These are phyloP conservation scores for Muscina levida DNA, from an alignment of 2,888 invertebrate genomes.

Conservation along the genomic window DNA sequence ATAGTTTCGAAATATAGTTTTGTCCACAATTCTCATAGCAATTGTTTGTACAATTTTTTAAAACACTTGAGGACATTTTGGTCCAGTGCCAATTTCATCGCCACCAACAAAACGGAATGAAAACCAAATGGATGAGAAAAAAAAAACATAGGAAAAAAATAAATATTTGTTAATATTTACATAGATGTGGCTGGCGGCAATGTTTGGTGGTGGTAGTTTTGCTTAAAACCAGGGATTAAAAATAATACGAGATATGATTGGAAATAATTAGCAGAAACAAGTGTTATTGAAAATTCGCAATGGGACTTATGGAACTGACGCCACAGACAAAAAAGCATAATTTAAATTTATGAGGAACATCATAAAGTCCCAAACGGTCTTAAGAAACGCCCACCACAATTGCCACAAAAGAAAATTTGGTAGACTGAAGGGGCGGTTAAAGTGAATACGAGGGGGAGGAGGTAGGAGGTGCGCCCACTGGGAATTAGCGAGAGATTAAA, in stretches of 20 bases:
- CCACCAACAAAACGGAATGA: not conserved
- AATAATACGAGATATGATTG: slow-evolving; percentile 2
- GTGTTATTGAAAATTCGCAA: not conserved
- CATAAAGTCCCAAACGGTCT: not conserved
- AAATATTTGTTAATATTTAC: slow-evolving; percentile 17
- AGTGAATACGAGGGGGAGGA: not conserved
- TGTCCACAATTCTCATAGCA: slow-evolving; percentile 25
- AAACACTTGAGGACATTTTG: slow-evolving; percentile 40
- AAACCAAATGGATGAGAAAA: too few species aligned
- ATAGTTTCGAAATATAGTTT: too few species aligned
- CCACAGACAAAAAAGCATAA: too few species aligned
- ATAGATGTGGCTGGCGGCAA: slow-evolving; percentile 34
- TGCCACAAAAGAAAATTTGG: too few species aligned
- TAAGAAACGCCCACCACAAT: too few species aligned
- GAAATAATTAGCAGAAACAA: not conserved
- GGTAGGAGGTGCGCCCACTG: not conserved
- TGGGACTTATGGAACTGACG: too few species aligned
- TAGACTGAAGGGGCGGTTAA: too few species aligned
- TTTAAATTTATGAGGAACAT: not conserved
- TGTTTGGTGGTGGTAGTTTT: too few species aligned
- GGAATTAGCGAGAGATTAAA: not conserved
- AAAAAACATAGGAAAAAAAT: too few species aligned
- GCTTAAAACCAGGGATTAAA: slow-evolving; percentile 29
- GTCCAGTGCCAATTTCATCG: slow-evolving; percentile 42
- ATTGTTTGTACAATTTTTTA: slow-evolving; percentile 33